A percentile compares a stretch with the other conserved stretches of the same genome.
phyloP scores from a whole-genome alignment of 37 sponge, comb jelly and placozoan species.

The Sycon ciliatum region DNA sequence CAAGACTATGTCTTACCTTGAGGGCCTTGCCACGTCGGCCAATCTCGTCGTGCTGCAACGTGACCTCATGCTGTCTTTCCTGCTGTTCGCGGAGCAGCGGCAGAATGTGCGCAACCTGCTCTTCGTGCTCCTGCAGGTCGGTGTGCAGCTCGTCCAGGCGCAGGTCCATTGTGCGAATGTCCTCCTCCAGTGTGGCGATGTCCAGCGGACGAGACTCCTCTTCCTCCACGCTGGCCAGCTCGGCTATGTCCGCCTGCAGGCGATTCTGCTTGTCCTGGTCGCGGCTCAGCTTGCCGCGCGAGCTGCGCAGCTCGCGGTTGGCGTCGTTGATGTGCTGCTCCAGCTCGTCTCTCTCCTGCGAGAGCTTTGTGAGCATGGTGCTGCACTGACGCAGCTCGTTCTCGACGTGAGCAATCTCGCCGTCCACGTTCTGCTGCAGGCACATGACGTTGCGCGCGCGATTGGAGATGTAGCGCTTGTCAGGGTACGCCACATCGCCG shows the following conservation, averaged over 20 bases:
- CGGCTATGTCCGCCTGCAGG: background rate
- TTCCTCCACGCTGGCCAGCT: slow-evolving; percentile 25
- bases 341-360: background rate
- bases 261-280: slow-evolving; percentile 11
- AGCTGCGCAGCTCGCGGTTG: background rate
- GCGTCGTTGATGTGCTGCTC: slow-evolving; percentile 11
- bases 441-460: too few relatives aligned
- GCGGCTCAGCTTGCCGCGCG: slow-evolving; percentile 2
- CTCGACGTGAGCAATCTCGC: too few relatives aligned
- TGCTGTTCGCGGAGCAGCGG: slow-evolving; percentile 15
- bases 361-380: background rate
- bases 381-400: background rate
- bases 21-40: too few relatives aligned
- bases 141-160: slow-evolving; percentile 1
- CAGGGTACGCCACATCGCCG: too few relatives aligned
- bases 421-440: too few relatives aligned
- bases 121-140: slow-evolving; percentile 20
- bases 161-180: slow-evolving; percentile 9
- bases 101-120: background rate
- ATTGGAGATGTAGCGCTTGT: too few relatives aligned
- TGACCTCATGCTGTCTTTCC: too few relatives aligned
- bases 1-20: too few relatives aligned
- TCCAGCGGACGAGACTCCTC: slow-evolving; percentile 10
- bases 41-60: too few relatives aligned
- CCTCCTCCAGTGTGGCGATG: background rate